Evolutionary conservation across 2,797 vertebrate genomes (phyloP).

Genomic region (Acanthurus lineatus): DNA sequence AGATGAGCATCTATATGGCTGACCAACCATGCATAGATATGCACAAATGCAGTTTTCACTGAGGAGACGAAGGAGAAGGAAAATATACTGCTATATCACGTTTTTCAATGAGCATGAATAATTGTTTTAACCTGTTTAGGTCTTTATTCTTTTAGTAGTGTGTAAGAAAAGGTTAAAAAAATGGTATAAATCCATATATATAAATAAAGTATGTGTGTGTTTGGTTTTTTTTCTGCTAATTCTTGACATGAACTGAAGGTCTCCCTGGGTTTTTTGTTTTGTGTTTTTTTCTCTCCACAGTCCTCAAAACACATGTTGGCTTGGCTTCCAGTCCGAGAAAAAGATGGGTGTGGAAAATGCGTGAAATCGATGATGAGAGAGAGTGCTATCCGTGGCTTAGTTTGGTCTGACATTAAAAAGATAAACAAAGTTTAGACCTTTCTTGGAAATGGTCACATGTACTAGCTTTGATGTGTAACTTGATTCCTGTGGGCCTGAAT

Average conservation of each 20-base stretch:
- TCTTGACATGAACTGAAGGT: too few relatives aligned
- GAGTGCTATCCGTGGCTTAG: background rate
- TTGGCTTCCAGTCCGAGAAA: conserved; percentile 12
- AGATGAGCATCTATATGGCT: conserved; percentile 89
- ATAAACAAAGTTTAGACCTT: conserved; percentile 10
- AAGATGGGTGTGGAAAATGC: conserved; percentile 9
- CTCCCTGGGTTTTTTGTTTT: too few relatives aligned
- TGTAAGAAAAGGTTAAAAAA: conserved; percentile 37
- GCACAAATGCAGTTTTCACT: conserved; percentile 85
- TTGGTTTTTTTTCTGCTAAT: too few relatives aligned
- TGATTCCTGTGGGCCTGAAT: conserved; percentile 37
- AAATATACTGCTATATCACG: conserved; percentile 75
- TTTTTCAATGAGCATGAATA: conserved; percentile 77
- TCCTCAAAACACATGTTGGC: conserved; percentile 14
- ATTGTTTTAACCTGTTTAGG: conserved; percentile 78
- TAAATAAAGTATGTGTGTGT: background rate
- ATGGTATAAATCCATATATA: conserved; percentile 6
- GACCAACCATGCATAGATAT: conserved; percentile 88
- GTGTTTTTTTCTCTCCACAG: background rate
- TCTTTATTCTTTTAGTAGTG: conserved; percentile 59
- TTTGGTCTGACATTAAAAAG: conserved; percentile 33
- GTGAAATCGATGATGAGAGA: conserved; percentile 12
- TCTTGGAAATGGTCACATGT: conserved; percentile 35
- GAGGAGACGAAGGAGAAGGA: conserved; percentile 58
- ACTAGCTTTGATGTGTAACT: conserved; percentile 10